phyloP scores from a whole-genome alignment of 2,113 vertebrate species.

The Terrapene triunguis region DNA sequence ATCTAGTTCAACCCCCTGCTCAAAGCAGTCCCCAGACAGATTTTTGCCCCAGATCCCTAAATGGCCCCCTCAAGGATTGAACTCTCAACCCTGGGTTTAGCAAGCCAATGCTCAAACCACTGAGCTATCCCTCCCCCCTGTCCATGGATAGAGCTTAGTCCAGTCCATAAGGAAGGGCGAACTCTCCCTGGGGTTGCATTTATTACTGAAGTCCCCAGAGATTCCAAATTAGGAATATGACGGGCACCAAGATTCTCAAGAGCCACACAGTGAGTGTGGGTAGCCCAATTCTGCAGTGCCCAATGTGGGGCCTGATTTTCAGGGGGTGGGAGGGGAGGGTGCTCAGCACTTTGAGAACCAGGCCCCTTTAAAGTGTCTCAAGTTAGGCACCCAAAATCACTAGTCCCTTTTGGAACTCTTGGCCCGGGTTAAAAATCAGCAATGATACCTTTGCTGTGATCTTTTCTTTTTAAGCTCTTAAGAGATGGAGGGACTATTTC shows the following conservation, averaged over 20 bases:
- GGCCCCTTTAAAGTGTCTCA: background rate
- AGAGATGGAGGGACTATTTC: background rate
- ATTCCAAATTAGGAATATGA: no score
- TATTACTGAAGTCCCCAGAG: background rate
- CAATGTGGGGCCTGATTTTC: background rate
- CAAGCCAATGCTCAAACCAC: no score
- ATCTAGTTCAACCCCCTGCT: no score
- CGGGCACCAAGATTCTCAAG: background rate
- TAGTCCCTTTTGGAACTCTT: background rate
- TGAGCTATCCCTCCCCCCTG: no score
- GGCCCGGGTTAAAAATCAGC: background rate
- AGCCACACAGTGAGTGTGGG: background rate
- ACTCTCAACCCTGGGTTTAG: no score
- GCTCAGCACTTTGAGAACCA: background rate
- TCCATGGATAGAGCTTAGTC: background rate
- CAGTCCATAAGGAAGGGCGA: background rate
- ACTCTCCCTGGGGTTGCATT: background rate
- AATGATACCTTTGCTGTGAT: background rate
- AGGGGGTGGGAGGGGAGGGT: fast-evolving
- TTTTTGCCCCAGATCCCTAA: no score
- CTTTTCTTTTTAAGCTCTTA: background rate
- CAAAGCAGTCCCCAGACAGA: no score
- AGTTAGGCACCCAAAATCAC: background rate
- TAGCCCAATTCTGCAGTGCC: background rate
- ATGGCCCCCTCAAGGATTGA: no score